Conservation (phyloP, 2,113 vertebrate species). For the Nyctibius bracteatus region DNA sequence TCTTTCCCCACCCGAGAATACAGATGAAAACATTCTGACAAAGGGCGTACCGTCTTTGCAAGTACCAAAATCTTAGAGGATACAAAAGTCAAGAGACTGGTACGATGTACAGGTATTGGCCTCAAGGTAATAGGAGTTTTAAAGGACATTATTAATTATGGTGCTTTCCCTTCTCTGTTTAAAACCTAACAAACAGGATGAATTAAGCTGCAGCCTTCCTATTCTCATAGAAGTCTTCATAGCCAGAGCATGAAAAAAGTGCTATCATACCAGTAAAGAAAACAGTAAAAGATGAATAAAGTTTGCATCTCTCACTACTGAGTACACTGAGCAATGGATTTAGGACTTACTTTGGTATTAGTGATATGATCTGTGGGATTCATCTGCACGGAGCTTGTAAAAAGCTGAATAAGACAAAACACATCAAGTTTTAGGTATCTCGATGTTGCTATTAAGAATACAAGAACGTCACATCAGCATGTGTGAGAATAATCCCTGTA, state of each 20-base stretch:
- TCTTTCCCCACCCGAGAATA: not conserved
- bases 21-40: not conserved
- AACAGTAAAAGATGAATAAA: not conserved
- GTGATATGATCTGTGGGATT: slow-evolving; percentile 79
- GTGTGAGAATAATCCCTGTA: not conserved
- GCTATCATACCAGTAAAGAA: not conserved
- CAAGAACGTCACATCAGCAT: not conserved
- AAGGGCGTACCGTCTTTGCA: not conserved
- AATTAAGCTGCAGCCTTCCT: not conserved
- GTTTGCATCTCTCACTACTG: not conserved
- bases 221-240: not conserved
- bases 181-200: not conserved
- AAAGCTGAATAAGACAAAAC: slow-evolving; percentile 81
- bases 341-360: slow-evolving; percentile 81
- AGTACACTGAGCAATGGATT: slow-evolving; percentile 41
- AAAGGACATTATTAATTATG: not conserved
- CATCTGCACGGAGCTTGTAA: slow-evolving; percentile 82
- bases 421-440: slow-evolving; percentile 43
- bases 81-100: not conserved
- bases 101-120: not conserved
- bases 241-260: not conserved
- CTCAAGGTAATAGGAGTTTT: not conserved
- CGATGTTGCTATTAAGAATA: not conserved
- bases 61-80: not conserved
- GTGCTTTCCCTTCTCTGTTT: not conserved